phyloP scores from a whole-genome alignment of 2,888 invertebrate species.

The Ferrisia virgata region DNA sequence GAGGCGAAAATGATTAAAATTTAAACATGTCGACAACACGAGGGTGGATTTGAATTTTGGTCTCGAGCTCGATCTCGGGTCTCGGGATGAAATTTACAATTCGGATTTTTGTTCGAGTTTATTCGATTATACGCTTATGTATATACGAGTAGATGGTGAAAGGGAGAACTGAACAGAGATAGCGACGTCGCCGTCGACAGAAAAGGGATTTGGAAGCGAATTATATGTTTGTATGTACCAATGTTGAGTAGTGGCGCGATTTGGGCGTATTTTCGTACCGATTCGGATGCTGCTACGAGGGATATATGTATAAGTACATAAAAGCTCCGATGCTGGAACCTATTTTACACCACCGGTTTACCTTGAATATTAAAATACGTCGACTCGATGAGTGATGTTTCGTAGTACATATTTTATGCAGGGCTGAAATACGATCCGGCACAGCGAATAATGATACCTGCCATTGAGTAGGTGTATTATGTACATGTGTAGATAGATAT shows the following conservation, averaged over 20 bases:
- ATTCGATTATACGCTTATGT: not conserved
- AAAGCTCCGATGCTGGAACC: not conserved
- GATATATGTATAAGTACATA: not conserved
- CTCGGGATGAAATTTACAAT: not conserved
- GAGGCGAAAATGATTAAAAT: not conserved
- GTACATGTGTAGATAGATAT: too few relatives aligned
- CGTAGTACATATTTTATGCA: not conserved
- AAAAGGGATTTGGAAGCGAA: not conserved
- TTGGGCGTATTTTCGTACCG: not conserved
- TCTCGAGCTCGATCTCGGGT: too few relatives aligned
- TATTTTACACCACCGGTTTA: too few relatives aligned
- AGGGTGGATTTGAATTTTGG: not conserved
- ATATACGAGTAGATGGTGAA: not conserved
- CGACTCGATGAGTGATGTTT: not conserved
- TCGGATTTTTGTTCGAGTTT: not conserved
- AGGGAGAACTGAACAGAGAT: too few relatives aligned
- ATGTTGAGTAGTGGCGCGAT: not conserved
- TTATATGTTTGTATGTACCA: not conserved
- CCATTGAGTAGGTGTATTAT: not conserved
- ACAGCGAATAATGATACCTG: not conserved
- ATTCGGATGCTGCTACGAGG: not conserved
- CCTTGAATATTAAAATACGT: constrained; percentile 29
- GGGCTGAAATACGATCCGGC: not conserved
- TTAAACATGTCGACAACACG: not conserved
- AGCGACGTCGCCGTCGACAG: not conserved